These are phyloP conservation scores for Bostrychus sinensis DNA, from an alignment of 2,113 vertebrate genomes.

Conservation along the genomic window DNA sequence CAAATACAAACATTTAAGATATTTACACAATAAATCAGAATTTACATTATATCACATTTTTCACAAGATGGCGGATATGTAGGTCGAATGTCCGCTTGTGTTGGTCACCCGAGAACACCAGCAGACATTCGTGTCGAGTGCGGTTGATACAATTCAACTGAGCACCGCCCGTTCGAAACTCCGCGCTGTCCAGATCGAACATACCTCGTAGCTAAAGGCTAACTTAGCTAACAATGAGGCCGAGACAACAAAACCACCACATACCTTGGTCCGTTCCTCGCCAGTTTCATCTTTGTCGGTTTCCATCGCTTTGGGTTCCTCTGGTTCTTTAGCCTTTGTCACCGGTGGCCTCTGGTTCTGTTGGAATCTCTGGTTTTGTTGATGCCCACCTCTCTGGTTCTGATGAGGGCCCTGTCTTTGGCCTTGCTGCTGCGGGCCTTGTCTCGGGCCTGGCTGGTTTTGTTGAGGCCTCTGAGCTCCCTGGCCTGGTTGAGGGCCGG, in stretches of 20 bases:
- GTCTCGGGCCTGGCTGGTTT: conserved; percentile 6
- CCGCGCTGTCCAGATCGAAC: fast-evolving
- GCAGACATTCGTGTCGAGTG: fast-evolving
- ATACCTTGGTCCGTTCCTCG: background rate
- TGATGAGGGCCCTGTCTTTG: conserved; percentile 14
- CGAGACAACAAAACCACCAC: conserved; percentile 4
- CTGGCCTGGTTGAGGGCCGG: conserved; percentile 1
- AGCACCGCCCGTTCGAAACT: conserved; percentile 17
- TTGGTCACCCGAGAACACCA: background rate
- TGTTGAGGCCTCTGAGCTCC: background rate
- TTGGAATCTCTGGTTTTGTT: background rate
- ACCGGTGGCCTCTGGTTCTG: background rate
- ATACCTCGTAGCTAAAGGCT: background rate
- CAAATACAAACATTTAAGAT: background rate
- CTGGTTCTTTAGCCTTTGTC: background rate
- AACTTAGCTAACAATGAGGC: background rate
- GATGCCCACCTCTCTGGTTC: conserved; percentile 1
- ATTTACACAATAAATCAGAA: background rate
- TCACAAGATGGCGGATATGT: conserved; percentile 63
- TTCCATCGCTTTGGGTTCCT: background rate
- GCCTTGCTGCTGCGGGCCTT: conserved; percentile 6
- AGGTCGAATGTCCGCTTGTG: background rate
- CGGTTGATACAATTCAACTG: fast-evolving
- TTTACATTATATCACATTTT: too few species aligned
- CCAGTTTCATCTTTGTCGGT: background rate